Percentiles rank a stretch among this genome's conserved stretches.
Conservation (phyloP, 2,888 invertebrate genomes). For the Drosophila sordidapex region DNA sequence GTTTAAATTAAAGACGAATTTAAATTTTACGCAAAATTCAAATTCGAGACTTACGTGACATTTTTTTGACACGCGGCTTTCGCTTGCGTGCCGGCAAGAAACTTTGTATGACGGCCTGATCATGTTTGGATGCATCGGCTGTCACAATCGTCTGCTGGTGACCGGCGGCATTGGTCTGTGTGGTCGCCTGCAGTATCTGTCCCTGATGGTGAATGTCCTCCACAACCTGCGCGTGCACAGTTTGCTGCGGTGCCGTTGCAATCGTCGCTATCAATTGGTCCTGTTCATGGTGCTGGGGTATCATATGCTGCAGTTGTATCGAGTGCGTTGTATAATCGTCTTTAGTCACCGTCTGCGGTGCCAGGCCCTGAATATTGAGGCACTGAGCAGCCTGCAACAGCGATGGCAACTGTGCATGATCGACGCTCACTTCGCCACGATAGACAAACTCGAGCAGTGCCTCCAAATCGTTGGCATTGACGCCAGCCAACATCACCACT, state of each 20-base stretch:
- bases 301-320: constrained; percentile 85
- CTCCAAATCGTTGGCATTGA: constrained; percentile 87
- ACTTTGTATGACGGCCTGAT: constrained; percentile 85
- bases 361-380: constrained; percentile 87
- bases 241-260: constrained; percentile 84
- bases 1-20: background rate
- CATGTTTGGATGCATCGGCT: constrained; percentile 83
- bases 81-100: constrained; percentile 86
- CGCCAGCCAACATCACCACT: constrained; percentile 88
- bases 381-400: constrained; percentile 88
- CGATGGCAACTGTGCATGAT: constrained; percentile 87
- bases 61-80: constrained; percentile 86
- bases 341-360: constrained; percentile 86
- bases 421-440: constrained; percentile 88
- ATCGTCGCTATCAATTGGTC: constrained; percentile 85
- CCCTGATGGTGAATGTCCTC: constrained; percentile 84
- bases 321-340: constrained; percentile 85
- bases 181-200: constrained; percentile 83
- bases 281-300: constrained; percentile 85
- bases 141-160: constrained; percentile 83
- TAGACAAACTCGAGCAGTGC: constrained; percentile 88
- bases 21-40: background rate
- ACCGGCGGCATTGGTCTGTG: constrained; percentile 77
- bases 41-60: constrained; percentile 79
- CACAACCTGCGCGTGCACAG: constrained; percentile 85